phyloP scores from a whole-genome alignment of 2,797 vertebrate species.

The Chaunax sp. region DNA sequence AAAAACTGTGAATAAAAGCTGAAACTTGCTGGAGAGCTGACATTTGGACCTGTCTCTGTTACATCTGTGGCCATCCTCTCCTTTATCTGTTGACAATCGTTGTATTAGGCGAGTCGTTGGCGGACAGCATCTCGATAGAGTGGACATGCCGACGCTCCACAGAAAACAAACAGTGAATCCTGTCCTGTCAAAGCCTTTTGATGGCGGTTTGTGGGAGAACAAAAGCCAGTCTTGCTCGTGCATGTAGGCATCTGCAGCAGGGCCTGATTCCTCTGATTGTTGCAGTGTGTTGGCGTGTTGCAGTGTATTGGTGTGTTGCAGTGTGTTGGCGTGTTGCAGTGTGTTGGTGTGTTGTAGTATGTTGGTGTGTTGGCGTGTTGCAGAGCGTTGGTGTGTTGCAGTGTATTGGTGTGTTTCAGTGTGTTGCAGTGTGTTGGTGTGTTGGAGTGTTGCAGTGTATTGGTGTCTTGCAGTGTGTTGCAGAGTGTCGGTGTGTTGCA shows the following conservation, averaged over 20 bases:
- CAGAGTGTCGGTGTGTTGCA: constrained; percentile 11
- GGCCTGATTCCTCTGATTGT: constrained; percentile 35
- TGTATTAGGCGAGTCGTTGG: not conserved
- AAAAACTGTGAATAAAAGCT: too few species aligned
- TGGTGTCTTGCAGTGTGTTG: constrained; percentile 24
- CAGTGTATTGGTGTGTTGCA: too few species aligned
- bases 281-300: constrained; percentile 25
- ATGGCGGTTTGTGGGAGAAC: constrained; percentile 52
- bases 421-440: too few species aligned
- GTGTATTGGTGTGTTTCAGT: constrained; percentile 28
- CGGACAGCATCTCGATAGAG: constrained; percentile 26
- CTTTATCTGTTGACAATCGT: constrained; percentile 19
- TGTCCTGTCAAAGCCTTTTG: constrained; percentile 64
- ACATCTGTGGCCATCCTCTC: constrained; percentile 25
- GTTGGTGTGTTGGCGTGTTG: constrained; percentile 25
- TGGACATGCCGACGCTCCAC: constrained; percentile 59
- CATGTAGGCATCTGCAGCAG: constrained; percentile 68
- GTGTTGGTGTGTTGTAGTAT: constrained; percentile 13
- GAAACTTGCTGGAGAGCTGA: too few species aligned
- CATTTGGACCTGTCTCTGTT: constrained; percentile 3
- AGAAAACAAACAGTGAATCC: constrained; percentile 54
- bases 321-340: too few species aligned
- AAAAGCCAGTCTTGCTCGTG: constrained; percentile 74
- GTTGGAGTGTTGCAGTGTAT: constrained; percentile 16
- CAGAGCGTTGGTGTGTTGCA: constrained; percentile 11